Evolutionary conservation across 1,140 invertebrate species (phyloP).

Genomic region (Vollenhovia emeryi): DNA sequence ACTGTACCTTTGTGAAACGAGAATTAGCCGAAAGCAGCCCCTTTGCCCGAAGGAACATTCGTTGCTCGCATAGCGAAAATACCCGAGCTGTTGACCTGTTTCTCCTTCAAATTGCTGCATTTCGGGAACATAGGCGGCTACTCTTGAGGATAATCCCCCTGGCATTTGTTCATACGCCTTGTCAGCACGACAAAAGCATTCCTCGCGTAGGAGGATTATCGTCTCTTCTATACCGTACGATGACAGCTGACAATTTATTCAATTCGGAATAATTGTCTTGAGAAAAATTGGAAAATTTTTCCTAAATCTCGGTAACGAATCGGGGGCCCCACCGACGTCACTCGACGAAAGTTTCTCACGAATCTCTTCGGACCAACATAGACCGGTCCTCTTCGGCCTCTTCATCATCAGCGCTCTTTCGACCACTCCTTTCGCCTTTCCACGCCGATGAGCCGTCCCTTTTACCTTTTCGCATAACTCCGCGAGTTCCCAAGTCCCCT

Average conservation of each 20-base stretch:
- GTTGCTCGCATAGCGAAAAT: constrained; percentile 27
- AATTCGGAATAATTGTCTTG: neutral
- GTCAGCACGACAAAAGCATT: neutral
- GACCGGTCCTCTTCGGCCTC: constrained; percentile 54
- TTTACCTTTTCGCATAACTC: constrained; percentile 69
- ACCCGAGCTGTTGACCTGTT: neutral
- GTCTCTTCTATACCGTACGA: neutral
- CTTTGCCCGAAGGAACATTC: neutral
- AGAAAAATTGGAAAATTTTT: neutral
- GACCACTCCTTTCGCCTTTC: constrained; percentile 62
- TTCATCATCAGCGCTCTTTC: neutral
- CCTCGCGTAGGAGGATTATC: neutral
- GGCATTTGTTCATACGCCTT: neutral
- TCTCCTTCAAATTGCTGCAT: neutral
- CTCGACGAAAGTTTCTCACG: constrained; percentile 69
- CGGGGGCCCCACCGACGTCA: too few relatives aligned
- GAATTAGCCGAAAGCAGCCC: constrained; percentile 71
- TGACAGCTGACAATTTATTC: neutral
- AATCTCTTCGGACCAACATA: constrained; percentile 44
- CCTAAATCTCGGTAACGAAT: neutral
- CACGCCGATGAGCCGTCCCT: constrained; percentile 13
- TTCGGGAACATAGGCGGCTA: neutral
- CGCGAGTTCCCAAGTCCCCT: constrained; percentile 57
- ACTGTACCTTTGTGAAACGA: constrained; percentile 64
- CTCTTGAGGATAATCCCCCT: neutral